phyloP scores from a whole-genome alignment of 2,888 invertebrate species.

The Cheilosia impressa region DNA sequence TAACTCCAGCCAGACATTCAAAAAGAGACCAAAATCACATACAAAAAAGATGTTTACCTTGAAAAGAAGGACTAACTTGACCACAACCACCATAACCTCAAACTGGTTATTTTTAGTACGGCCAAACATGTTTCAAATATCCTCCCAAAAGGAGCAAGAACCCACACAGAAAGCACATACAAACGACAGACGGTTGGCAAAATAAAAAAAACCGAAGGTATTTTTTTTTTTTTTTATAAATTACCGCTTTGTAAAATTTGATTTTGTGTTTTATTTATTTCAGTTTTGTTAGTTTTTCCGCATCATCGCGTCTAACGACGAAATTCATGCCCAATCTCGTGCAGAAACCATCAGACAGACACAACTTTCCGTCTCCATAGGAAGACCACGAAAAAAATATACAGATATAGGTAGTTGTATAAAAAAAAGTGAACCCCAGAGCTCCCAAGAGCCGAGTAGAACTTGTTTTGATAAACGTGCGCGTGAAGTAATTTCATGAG shows the following conservation, averaged over 20 bases:
- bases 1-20: conserved; percentile 10
- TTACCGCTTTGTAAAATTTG: conserved; percentile 37
- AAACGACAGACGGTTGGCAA: conserved; percentile 15
- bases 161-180: conserved; percentile 10
- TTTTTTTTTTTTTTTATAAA: conserved; percentile 46
- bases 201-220: conserved; percentile 20
- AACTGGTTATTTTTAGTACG: conserved; percentile 60
- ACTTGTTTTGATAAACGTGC: conserved; percentile 73
- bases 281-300: conserved; percentile 43
- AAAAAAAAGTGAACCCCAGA: conserved; percentile 40
- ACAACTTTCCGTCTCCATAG: conserved; percentile 18
- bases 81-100: conserved; percentile 58
- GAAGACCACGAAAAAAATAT: conserved; percentile 30
- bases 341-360: conserved; percentile 56
- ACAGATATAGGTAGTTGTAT: background rate
- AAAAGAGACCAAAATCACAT: conserved; percentile 1
- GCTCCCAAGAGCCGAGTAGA: conserved; percentile 34
- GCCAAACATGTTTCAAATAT: conserved; percentile 67
- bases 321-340: conserved; percentile 42
- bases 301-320: conserved; percentile 67
- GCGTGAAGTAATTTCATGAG: conserved; percentile 74
- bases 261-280: conserved; percentile 9
- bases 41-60: conserved; percentile 67
- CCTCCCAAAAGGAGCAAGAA: conserved; percentile 37
- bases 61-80: conserved; percentile 59